A percentile compares a stretch with the other conserved stretches of the same genome.
phyloP scores from a whole-genome alignment of 2,797 vertebrate genomes.

The Micropoecilia bifurca region DNA sequence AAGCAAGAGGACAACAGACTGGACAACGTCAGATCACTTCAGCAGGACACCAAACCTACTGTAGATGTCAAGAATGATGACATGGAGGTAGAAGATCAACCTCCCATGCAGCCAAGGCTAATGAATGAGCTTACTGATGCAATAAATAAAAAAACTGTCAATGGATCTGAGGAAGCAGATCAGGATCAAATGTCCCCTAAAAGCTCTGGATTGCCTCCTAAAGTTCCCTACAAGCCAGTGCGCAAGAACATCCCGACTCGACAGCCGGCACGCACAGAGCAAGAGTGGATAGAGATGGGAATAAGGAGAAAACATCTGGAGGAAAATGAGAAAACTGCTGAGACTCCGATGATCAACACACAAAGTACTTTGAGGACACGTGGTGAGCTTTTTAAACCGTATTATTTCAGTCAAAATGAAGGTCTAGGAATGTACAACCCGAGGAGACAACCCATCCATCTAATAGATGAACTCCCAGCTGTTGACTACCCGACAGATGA shows the following conservation, averaged over 20 bases:
- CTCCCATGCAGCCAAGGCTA: conserved; percentile 9
- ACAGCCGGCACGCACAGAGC: conserved; percentile 1
- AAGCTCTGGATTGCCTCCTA: neutral
- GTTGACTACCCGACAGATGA: conserved; percentile 62
- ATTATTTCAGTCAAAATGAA: conserved; percentile 4
- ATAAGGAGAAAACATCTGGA: conserved; percentile 34
- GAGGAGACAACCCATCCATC: conserved; percentile 28
- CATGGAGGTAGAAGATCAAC: conserved; percentile 34
- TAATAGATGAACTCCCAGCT: conserved; percentile 62
- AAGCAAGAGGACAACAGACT: conserved; percentile 56
- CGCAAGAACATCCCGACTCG: neutral
- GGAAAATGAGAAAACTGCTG: conserved; percentile 26
- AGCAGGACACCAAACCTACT: conserved; percentile 26
- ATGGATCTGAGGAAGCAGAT: conserved; percentile 36
- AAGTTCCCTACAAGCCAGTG: neutral
- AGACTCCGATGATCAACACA: conserved; percentile 33
- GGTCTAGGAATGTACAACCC: conserved; percentile 24
- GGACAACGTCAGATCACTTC: conserved; percentile 47
- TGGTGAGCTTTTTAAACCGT: conserved; percentile 19
- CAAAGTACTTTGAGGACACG: conserved; percentile 49
- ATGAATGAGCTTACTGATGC: conserved; percentile 39
- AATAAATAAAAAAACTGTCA: conserved; percentile 17
- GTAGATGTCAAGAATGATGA: conserved; percentile 23
- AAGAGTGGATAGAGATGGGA: conserved; percentile 59
- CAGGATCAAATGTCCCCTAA: conserved; percentile 6